A percentile compares a stretch with the other conserved stretches of the same genome.
Evolutionary conservation across 1,140 invertebrate genomes (phyloP).

Genomic region (Procambarus clarkii): DNA sequence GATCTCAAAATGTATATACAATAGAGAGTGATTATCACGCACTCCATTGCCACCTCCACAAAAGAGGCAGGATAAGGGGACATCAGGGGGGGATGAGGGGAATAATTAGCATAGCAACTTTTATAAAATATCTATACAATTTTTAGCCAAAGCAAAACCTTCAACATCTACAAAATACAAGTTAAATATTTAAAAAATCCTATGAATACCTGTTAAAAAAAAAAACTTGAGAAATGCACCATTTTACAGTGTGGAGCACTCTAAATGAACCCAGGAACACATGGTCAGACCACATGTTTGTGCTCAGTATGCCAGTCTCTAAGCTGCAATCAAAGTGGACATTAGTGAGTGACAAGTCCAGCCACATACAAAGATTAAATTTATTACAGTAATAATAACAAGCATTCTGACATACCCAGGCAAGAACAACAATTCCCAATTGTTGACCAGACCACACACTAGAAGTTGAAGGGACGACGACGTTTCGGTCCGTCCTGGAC

Average conservation of each 20-base stretch:
- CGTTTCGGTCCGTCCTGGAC: too few species aligned
- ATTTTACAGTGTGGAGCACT: background rate
- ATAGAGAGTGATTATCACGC: slow-evolving; percentile 12
- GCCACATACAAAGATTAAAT: background rate
- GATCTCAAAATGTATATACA: slow-evolving; percentile 42
- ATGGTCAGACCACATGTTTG: background rate
- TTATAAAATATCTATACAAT: background rate
- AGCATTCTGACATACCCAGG: too few species aligned
- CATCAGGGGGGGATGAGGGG: background rate
- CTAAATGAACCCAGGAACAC: background rate
- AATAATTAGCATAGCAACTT: background rate
- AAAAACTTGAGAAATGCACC: background rate
- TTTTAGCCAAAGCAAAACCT: background rate
- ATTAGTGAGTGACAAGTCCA: background rate
- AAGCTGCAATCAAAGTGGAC: background rate
- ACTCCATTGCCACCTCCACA: background rate
- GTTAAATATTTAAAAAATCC: background rate
- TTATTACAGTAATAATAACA: too few species aligned
- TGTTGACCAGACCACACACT: too few species aligned
- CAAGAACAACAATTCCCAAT: too few species aligned
- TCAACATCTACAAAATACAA: slow-evolving; percentile 1
- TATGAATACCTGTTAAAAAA: background rate
- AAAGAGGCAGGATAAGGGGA: background rate
- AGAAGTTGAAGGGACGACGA: too few species aligned
- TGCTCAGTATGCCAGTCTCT: background rate